Evolutionary conservation across 2,888 invertebrate genomes (phyloP), one percentile per base, ranked within the genome.

Genomic region (Drosophila mimica): DNA sequence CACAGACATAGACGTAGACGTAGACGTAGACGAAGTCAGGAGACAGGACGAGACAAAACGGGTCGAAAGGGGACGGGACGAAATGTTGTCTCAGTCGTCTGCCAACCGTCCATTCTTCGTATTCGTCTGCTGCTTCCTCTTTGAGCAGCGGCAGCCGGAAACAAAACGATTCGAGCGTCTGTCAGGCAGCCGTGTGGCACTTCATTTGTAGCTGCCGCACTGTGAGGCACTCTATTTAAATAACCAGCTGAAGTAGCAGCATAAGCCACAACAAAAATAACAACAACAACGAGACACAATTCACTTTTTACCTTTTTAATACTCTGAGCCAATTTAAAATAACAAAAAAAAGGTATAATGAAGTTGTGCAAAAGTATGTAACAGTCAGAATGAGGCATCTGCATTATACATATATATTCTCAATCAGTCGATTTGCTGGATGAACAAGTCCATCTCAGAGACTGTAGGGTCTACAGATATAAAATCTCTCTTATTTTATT

Each of bases 121-220:
- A 40, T 40, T 13, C 38, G 17, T 28, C 34, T 34, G 30, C n/a
- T 30, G 40, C 15, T 8, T 28, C n/a, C 38, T n/a, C 28, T 38
- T 56, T 38, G 15, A 38, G 40, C n/a, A 25, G 57, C 33, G 58
- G 25, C 40, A 64, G 30, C 30, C 52, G 60, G 60, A 60, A 52
- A 52, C 52, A 36, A 13, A 52, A 57, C 48, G 70, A 46, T 69
- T 69, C 56, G 57, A 76, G 76, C 60, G 61, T 43, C 76, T 76
- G 74, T 70, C 70, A 67, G 62, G 48, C 67, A 70, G 48, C 63
- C 43, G 43, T 66, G 76, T 74, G 81, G 66, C 81, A 77, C 77
- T 82, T 83, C 76, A 81, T 81, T 79, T 73, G 73, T 62, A 65
- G 73, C 43, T 59, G 62, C 38, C 49, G 20, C 49, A 9, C 28